phyloP scores from a whole-genome alignment of 1,140 invertebrate species.

The Platorchestia sp. region DNA sequence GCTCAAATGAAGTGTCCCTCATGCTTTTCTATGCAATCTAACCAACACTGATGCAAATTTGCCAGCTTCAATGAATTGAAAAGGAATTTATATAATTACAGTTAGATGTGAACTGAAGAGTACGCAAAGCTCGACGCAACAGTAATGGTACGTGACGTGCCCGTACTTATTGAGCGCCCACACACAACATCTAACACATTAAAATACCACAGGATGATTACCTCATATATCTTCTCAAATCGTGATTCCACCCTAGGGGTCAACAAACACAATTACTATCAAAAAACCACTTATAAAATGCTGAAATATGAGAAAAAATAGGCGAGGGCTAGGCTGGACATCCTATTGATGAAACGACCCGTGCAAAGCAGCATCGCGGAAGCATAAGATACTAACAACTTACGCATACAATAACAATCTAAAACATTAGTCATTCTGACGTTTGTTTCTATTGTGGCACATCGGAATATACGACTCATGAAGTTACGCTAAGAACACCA shows the following conservation, averaged over 20 bases:
- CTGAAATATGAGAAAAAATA: neutral
- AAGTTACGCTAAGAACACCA: neutral
- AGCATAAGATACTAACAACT: neutral
- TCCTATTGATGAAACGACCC: neutral
- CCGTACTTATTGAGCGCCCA: neutral
- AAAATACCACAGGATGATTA: too few species aligned
- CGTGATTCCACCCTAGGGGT: too few species aligned
- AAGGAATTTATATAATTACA: neutral
- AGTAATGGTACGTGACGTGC: too few species aligned
- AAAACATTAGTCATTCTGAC: neutral
- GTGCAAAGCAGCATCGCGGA: neutral
- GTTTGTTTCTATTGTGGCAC: neutral
- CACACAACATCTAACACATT: neutral
- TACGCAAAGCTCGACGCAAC: neutral
- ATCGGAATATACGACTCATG: neutral
- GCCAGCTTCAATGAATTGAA: neutral
- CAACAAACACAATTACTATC: too few species aligned
- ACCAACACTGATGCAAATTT: neutral
- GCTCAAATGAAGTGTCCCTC: neutral
- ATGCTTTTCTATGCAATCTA: neutral
- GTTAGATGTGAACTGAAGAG: neutral
- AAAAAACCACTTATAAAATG: too few species aligned
- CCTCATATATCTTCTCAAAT: too few species aligned
- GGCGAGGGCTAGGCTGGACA: neutral
- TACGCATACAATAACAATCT: neutral